Evolutionary conservation across 2,888 invertebrate species (phyloP).

Genomic region (Vandiemenella viatica): DNA sequence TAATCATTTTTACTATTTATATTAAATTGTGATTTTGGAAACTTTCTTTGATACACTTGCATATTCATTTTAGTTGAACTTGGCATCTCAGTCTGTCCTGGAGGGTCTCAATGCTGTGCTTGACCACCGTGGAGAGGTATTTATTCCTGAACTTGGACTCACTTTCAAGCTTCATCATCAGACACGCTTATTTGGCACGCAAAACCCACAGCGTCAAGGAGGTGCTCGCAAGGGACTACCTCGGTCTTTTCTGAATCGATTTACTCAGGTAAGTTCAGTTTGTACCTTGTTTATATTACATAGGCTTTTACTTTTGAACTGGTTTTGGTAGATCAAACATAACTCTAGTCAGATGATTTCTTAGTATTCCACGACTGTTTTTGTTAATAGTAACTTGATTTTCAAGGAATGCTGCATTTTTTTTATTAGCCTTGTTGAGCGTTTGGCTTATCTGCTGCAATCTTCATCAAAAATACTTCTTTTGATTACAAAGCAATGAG

Average conservation of each 20-base stretch:
- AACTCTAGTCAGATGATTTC: too few species aligned
- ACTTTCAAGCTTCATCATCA: slow-evolving; percentile 61
- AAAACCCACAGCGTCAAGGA: slow-evolving; percentile 92
- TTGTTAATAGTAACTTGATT: too few species aligned
- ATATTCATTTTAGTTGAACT: slow-evolving; percentile 47
- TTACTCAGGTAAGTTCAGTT: slow-evolving; percentile 58
- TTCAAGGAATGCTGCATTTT: too few species aligned
- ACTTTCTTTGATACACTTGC: slow-evolving; percentile 63
- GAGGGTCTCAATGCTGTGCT: slow-evolving; percentile 97
- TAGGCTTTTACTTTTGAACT: too few species aligned
- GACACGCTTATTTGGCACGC: slow-evolving; percentile 90
- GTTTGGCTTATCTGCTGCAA: too few species aligned
- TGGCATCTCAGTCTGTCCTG: slow-evolving; percentile 94
- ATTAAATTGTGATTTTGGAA: neutral
- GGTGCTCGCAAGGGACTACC: slow-evolving; percentile 92
- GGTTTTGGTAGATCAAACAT: too few species aligned
- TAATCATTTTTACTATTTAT: too few species aligned
- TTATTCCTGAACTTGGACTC: slow-evolving; percentile 82
- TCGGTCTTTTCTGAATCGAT: slow-evolving; percentile 91
- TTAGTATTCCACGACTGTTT: too few species aligned
- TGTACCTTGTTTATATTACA: too few species aligned
- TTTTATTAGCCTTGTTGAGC: too few species aligned
- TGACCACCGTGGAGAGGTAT: slow-evolving; percentile 93
- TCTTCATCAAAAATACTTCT: too few species aligned
- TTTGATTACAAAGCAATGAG: too few species aligned